Evolutionary conservation across 1,140 invertebrate genomes (phyloP), one percentile per base, ranked within the genome.

Genomic region (Tetragnatha versicolor): DNA sequence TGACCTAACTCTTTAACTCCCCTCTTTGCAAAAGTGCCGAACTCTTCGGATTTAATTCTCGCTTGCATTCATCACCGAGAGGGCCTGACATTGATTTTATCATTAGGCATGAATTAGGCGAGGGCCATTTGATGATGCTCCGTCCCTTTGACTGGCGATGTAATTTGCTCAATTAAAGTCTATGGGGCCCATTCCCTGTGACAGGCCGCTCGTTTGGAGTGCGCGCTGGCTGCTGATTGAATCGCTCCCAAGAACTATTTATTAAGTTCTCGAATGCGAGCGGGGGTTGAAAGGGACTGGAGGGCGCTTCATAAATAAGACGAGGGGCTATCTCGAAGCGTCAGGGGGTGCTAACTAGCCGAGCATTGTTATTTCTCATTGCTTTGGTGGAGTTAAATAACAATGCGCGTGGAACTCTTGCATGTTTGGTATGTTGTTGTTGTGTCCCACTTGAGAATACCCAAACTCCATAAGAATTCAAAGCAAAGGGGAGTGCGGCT

Each of bases 141-240:
- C 53, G 69, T 42, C 55, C 70, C 55, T 73, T 73, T 73, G 70
- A 73, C 70, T 73, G 42, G 70, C 70, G 31, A 61, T 73, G 70
- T 73, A 73, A 73, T 73, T 73, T 73, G 70, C 70, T 73, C 70
- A 73, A 73, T 73, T 73, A 73, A 73, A 73, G 70, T 73, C 70
- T 73, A 73, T 73, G 70, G 61, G 42, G 70, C 60, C 70, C 42
- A 73, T 73, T 73, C 70, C 55, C 60, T 73, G 42, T 73, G 70
- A 73, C 70, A 73, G 55, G 70, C 70, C 55, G 70, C 55, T 73
- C 55, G 70, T 73, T 73, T 73, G 27, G n/a, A 20, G 20, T 58
- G 31, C 51, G 45, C 66, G 33, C 66, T 51, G 33, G 58, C 22
- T 47, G 35, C 55, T 73, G 70, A 73, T 73, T 73, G 70, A 73